Base-by-base conservation (phyloP, 1,140 invertebrate species). In the Pogonus chalceus region DNA sequence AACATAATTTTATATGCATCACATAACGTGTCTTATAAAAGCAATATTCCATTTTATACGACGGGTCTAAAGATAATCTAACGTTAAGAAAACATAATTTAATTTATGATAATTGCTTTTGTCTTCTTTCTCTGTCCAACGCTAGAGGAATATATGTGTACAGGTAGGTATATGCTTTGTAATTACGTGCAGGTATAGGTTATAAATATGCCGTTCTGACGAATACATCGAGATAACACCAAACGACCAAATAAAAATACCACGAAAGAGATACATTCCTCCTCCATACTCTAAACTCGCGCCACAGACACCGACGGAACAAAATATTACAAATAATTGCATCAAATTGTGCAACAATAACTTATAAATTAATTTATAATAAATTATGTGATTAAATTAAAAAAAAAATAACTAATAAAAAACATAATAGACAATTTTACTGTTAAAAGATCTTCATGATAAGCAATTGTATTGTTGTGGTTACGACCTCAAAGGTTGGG, bases 31-130 rank as follows among this genome's bases (percentile, higher is more conserved):
- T 31, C 26, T 31, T 43, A 43, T 43, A 43, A 43, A 43, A 43
- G 37, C 37, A 43, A 43, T 43, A 43, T 43, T 43, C 37, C 37
- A 43, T 43, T 43, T 43, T 43, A 43, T 43, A 43, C 18, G 37
- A 16, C 9, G 9, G 18, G 37, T 12, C 37, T 43, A 3, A 18
- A 43, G 43, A 52, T 37, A 51, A 52, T 55, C 35, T 26, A 23
- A 22, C 22, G 47, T 35, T 50, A 56, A 59, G 52, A 57, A 57
- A 53, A 46, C 39, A 43, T 43, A 53, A 35, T 52, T 43, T 60
- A 60, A 60, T 60, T 58, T 58, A 60, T 58, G 54, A 55, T 60
- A 56, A 58, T 58, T 58, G 57, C 56, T 52, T 55, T 49, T 43
- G 37, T 18, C 37, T 43, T 43, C 9, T 43, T 18, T 43, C 18